Percentiles rank a stretch among this genome's conserved stretches.
Conservation (phyloP, 2,113 vertebrate genomes). For the Carlito syrichta region DNA sequence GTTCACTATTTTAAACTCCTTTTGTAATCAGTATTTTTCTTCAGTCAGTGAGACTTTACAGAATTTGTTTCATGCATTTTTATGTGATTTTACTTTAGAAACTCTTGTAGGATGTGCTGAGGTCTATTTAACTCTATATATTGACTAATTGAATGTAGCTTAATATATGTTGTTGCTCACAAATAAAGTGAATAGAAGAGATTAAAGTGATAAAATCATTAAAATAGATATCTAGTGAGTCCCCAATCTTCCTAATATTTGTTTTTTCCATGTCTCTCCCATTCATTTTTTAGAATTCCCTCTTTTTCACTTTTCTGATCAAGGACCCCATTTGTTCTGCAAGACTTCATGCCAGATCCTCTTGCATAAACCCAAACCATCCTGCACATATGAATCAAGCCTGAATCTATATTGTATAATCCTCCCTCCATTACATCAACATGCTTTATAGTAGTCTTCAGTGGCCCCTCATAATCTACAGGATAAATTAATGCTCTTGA, state of each 20-base stretch:
- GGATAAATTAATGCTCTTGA: neutral
- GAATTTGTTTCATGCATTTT: neutral
- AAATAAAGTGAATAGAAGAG: neutral
- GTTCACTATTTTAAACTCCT: neutral
- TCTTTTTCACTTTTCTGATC: neutral
- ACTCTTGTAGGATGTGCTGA: neutral
- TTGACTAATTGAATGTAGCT: neutral
- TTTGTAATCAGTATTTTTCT: neutral
- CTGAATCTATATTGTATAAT: neutral
- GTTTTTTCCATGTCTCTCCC: neutral
- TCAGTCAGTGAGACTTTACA: neutral
- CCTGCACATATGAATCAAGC: neutral
- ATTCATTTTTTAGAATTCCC: neutral
- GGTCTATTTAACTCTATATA: neutral
- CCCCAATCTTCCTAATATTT: neutral
- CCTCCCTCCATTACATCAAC: neutral
- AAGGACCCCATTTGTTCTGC: neutral
- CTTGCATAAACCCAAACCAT: neutral
- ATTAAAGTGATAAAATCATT: slow-evolving; percentile 11
- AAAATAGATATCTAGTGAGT: neutral
- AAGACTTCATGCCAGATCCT: neutral
- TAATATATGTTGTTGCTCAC: neutral
- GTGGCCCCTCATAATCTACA: neutral
- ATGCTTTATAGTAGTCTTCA: neutral
- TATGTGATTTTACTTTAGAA: neutral